Conservation (phyloP, 2,888 invertebrate species). For the Sisyra terminalis region DNA sequence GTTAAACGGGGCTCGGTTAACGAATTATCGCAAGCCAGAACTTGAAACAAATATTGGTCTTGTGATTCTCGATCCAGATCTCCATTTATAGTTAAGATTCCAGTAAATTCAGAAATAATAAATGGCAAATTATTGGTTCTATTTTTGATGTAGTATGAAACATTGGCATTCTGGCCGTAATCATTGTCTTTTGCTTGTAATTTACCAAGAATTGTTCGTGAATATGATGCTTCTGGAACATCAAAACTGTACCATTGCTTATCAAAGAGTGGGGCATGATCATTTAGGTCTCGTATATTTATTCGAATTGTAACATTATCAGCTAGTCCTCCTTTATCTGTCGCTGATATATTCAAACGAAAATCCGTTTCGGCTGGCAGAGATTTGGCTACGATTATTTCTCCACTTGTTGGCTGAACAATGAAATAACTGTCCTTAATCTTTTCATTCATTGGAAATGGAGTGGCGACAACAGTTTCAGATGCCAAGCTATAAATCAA, state of each 20-base stretch:
- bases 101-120: constrained; percentile 47
- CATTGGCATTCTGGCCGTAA: constrained; percentile 60
- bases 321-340: constrained; percentile 56
- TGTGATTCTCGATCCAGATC: constrained; percentile 59
- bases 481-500: constrained; percentile 53
- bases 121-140: constrained; percentile 38
- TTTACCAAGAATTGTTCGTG: constrained; percentile 51
- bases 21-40: constrained; percentile 35
- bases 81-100: constrained; percentile 55
- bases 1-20: constrained; percentile 37
- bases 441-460: constrained; percentile 14
- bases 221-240: constrained; percentile 62
- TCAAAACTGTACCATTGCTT: constrained; percentile 73
- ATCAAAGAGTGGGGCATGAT: constrained; percentile 68
- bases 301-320: constrained; percentile 54
- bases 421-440: constrained; percentile 45
- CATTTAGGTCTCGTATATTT: constrained; percentile 64
- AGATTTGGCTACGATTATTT: constrained; percentile 51
- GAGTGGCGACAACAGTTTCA: constrained; percentile 42
- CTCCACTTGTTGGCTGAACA: constrained; percentile 59
- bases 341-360: constrained; percentile 55
- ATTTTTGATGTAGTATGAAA: constrained; percentile 49
- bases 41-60: constrained; percentile 51
- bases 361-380: constrained; percentile 62
- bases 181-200: constrained; percentile 67